These are phyloP conservation scores for Simalia tracyae DNA, from an alignment of 2,797 vertebrate species.

Conservation along the genomic window DNA sequence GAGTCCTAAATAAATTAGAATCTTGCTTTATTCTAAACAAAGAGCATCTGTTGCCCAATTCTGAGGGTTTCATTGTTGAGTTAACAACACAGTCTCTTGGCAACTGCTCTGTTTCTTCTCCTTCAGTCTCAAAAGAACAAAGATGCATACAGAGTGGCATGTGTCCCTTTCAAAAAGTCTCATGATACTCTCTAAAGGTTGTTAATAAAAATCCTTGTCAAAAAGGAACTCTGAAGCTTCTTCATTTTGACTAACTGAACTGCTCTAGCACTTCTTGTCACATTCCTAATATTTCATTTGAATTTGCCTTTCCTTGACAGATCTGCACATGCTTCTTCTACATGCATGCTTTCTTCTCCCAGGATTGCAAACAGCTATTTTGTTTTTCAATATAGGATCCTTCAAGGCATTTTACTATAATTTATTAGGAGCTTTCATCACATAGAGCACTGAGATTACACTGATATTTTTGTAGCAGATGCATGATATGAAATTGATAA, in stretches of 20 bases:
- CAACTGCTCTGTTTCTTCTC: conserved; percentile 13
- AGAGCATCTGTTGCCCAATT: conserved; percentile 1
- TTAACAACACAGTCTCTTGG: not conserved
- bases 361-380: not conserved
- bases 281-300: not conserved
- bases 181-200: not conserved
- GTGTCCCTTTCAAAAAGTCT: not conserved
- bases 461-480: not conserved
- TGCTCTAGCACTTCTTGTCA: not conserved
- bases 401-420: not conserved
- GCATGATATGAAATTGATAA: not conserved
- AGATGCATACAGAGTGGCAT: not conserved
- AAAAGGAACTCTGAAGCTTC: not conserved
- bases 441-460: not conserved
- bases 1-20: not conserved
- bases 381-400: not conserved
- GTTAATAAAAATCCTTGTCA: not conserved
- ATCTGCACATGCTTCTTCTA: not conserved
- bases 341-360: not conserved
- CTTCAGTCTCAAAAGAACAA: not conserved
- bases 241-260: not conserved
- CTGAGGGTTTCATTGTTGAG: not conserved
- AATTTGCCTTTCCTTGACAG: not conserved
- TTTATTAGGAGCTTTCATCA: not conserved
- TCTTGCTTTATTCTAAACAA: conserved; percentile 12